These are phyloP conservation scores for Larimichthys polyactis DNA, from an alignment of 2,113 vertebrate genomes.

Conservation along the genomic window DNA sequence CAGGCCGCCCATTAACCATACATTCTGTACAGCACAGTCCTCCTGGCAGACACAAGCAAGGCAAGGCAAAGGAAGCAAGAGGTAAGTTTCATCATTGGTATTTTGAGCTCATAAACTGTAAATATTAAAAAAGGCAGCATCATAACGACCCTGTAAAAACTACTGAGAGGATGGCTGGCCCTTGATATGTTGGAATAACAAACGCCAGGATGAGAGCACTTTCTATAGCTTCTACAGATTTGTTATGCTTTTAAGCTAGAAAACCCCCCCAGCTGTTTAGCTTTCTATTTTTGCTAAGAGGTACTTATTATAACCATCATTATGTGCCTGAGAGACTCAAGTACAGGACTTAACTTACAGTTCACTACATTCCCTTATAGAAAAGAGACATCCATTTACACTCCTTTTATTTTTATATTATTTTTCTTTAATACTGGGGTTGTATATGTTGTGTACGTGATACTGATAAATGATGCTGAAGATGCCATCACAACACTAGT, in stretches of 20 bases:
- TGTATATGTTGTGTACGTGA: not conserved
- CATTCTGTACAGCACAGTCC: constrained; percentile 92
- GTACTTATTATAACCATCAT: not conserved
- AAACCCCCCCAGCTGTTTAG: not conserved
- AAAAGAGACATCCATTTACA: not conserved
- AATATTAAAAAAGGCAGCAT: not conserved
- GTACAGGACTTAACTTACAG: not conserved
- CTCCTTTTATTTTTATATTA: not conserved
- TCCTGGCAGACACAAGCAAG: constrained; percentile 80
- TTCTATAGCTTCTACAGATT: not conserved
- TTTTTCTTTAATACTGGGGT: not conserved
- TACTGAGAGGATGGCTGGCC: not conserved
- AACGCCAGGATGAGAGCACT: not conserved
- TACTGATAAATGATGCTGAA: not conserved
- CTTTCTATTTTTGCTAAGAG: not conserved
- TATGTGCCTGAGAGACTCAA: not conserved
- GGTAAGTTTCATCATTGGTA: not conserved
- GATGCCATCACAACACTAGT: not conserved
- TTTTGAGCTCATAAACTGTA: not conserved
- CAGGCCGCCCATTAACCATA: constrained; percentile 94
- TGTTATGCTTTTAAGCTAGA: not conserved
- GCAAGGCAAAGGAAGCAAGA: not conserved
- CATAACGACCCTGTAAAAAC: not conserved
- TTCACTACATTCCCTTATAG: not conserved
- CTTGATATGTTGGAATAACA: not conserved